Evolutionary conservation across 2,797 vertebrate species (phyloP).

Genomic region (Limnodromus scolopaceus): DNA sequence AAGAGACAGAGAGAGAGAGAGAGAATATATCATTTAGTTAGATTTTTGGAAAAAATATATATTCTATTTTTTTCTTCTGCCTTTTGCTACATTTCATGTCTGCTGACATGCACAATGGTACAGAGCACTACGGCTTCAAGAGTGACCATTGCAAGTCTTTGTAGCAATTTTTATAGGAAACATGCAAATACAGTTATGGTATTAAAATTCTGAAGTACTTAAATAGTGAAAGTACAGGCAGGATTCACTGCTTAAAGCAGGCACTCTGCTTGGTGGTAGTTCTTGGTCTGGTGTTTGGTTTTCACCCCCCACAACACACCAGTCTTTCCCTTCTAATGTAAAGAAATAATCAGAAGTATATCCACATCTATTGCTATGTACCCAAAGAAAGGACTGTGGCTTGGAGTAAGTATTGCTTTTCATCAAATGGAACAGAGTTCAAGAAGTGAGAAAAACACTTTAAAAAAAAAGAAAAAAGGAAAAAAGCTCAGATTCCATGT

Average conservation of each 20-base stretch:
- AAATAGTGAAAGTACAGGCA: not conserved
- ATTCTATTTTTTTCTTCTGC: not conserved
- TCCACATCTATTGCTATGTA: conserved; percentile 79
- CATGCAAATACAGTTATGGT: conserved; percentile 17
- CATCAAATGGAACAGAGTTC: conserved; percentile 65
- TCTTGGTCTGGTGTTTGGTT: not conserved
- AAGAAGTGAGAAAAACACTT: conserved; percentile 57
- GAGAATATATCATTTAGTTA: not conserved
- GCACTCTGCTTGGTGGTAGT: not conserved
- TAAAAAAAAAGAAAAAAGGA: conserved; percentile 40
- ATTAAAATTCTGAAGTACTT: conserved; percentile 28
- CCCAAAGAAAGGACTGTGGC: conserved; percentile 77
- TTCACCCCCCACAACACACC: not conserved
- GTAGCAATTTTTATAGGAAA: conserved; percentile 48
- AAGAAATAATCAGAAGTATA: conserved; percentile 60
- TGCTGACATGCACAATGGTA: conserved; percentile 54
- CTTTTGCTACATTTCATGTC: conserved; percentile 63
- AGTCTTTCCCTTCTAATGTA: conserved; percentile 56
- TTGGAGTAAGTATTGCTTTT: conserved; percentile 81
- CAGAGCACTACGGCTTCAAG: conserved; percentile 19
- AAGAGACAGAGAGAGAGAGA: conserved; percentile 21
- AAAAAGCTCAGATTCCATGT: conserved; percentile 71
- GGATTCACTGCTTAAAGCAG: conserved; percentile 22
- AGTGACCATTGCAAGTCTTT: conserved; percentile 29
- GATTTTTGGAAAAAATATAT: not conserved